phyloP scores from a whole-genome alignment of 2,797 vertebrate genomes.

The Melopsittacus undulatus region DNA sequence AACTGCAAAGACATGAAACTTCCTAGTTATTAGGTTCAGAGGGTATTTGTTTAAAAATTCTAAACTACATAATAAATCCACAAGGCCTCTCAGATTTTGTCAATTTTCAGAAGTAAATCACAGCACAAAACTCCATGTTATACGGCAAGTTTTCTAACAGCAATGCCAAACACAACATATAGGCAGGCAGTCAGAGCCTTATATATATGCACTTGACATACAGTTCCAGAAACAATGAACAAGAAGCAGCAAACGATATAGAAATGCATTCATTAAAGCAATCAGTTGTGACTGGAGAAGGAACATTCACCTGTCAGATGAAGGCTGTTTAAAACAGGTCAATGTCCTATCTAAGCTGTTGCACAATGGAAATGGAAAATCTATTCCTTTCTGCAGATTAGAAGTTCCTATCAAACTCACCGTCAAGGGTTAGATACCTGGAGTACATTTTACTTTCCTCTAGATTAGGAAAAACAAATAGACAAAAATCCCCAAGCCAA shows the following conservation, averaged over 20 bases:
- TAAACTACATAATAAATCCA: background rate
- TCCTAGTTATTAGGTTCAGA: background rate
- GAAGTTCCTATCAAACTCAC: background rate
- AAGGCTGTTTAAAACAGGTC: background rate
- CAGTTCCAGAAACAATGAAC: background rate
- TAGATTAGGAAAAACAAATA: background rate
- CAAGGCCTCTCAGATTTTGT: background rate
- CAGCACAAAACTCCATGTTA: background rate
- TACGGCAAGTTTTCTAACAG: background rate
- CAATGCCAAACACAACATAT: background rate
- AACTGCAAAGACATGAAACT: background rate
- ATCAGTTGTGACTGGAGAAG: background rate
- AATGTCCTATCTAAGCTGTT: background rate
- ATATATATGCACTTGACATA: background rate
- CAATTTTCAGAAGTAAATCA: background rate
- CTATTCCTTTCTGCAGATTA: background rate
- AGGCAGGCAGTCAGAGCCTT: background rate
- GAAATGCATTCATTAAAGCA: background rate
- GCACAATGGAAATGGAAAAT: background rate
- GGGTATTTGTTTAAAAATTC: background rate
- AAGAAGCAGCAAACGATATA: background rate
- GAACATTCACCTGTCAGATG: background rate
- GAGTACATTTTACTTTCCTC: background rate
- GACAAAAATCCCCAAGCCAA: background rate
- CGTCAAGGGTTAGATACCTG: background rate